These are phyloP conservation scores for Cheilosia scutellata DNA, from an alignment of 2,888 invertebrate genomes.

Conservation along the genomic window DNA sequence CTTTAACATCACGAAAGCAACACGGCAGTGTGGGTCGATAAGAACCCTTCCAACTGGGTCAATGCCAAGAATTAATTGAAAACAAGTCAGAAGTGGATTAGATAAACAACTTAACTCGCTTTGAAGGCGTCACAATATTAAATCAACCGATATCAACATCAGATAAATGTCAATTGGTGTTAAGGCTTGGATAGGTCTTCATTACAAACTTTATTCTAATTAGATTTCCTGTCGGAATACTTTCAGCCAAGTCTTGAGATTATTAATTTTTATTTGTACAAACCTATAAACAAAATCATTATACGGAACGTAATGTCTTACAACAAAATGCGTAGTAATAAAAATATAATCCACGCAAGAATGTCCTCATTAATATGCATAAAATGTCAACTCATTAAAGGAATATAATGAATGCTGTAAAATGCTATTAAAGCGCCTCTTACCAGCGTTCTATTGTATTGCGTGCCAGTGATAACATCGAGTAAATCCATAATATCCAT, in stretches of 20 bases:
- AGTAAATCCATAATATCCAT: conserved; percentile 57
- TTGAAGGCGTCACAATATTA: background rate
- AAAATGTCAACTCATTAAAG: conserved; percentile 23
- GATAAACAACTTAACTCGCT: conserved; percentile 19
- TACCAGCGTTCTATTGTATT: conserved; percentile 41
- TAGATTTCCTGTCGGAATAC: background rate
- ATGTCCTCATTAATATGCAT: conserved; percentile 15
- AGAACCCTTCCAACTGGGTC: conserved; percentile 44
- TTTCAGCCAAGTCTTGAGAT: background rate
- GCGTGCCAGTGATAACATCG: conserved; percentile 46
- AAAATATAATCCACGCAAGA: background rate
- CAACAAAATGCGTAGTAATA: background rate
- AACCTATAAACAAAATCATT: background rate
- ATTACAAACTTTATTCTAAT: background rate
- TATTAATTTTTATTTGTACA: background rate
- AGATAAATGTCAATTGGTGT: conserved; percentile 1
- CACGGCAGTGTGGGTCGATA: conserved; percentile 14
- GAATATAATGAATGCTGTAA: conserved; percentile 21
- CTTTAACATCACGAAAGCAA: conserved; percentile 3
- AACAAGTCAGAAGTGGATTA: background rate
- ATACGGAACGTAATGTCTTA: background rate
- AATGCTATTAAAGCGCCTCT: conserved; percentile 45
- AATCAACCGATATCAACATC: background rate
- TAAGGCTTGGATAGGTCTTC: background rate
- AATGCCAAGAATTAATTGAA: conserved; percentile 53